Base-by-base conservation (phyloP, 2,113 vertebrate genomes). In the Pseudorhombus dupliciocellatus region DNA sequence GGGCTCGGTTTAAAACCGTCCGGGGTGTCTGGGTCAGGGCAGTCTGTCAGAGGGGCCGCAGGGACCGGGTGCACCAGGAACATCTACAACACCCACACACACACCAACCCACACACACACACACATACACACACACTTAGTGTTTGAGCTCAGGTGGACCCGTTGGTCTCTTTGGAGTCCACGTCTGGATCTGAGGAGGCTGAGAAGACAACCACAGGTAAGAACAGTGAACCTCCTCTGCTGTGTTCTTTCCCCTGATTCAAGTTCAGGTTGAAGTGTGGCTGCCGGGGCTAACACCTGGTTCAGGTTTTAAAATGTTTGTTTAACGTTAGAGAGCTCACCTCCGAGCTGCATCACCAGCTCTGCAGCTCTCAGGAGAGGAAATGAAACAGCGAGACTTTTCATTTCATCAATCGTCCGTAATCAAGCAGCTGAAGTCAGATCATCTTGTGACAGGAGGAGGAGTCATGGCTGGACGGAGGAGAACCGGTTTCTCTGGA, bases 1-100 rank as follows among this genome's bases (percentile, higher is more conserved):
- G 52, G 70, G 67, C 79, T 75, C 20, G 21, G 87, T 90, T 94
- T 93, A 93, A 93, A 94, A 90, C 83, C 75, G 21, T 60, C 71
- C 9, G 61, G 58, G 26, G 34, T 61, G 67, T 64, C 60, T 55
- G 11, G 7, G 4, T 24, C 60, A 25, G 77, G 57, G 50, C 88
- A 93, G 77, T 85, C 83, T 81, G 77, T 84, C 74, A 74, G 80
- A 58, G 59, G 46, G 80, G 70, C 80, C 64, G 1, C 71, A 73
- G 70, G 77, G 62, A 74, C 70, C 37, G 58, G 66, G 68, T 71
- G 67, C 66, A 24, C 53, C 26, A 73, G 86, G 79, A 77, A 18
- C 62, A 73, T 56, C 73, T 11, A 56, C 42, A 46, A 73, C 2
- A 75, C 57, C 3, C 61, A 61, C 57, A 30, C 20, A 75, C 69